phyloP scores from a whole-genome alignment of 2,113 vertebrate genomes.

The Onychostoma macrolepis region DNA sequence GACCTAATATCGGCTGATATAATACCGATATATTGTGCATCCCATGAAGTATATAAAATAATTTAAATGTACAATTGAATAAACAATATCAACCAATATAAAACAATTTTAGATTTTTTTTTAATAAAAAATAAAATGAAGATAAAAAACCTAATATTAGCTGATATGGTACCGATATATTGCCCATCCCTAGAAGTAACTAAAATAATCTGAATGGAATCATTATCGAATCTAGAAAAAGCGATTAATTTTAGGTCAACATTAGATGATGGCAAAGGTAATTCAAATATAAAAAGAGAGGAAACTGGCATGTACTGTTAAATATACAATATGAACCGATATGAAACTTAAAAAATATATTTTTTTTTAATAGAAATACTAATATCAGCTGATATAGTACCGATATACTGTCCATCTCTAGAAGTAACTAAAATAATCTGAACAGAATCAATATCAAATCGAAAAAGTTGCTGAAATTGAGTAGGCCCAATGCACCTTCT shows the following conservation, averaged over 20 bases:
- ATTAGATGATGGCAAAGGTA: no score
- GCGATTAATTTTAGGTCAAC: not conserved
- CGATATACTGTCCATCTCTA: no score
- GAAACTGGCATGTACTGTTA: no score
- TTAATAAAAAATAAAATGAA: not conserved
- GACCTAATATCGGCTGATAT: not conserved
- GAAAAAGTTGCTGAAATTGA: not conserved
- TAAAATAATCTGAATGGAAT: not conserved
- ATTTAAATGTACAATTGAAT: not conserved
- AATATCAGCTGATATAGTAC: no score
- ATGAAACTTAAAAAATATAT: no score
- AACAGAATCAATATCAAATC: not conserved
- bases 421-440: not conserved
- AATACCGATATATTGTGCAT: not conserved
- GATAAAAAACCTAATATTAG: not conserved
- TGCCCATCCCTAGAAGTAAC: not conserved
- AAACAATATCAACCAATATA: no score
- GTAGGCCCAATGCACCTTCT: conserved; percentile 76
- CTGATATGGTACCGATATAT: not conserved
- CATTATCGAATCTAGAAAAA: not conserved
- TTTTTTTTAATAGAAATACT: no score
- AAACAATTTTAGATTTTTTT: not conserved
- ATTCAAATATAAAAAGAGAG: no score
- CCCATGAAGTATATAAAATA: not conserved
- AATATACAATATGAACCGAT: no score